phyloP scores from a whole-genome alignment of 1,140 invertebrate species.

The Drosophila azteca region DNA sequence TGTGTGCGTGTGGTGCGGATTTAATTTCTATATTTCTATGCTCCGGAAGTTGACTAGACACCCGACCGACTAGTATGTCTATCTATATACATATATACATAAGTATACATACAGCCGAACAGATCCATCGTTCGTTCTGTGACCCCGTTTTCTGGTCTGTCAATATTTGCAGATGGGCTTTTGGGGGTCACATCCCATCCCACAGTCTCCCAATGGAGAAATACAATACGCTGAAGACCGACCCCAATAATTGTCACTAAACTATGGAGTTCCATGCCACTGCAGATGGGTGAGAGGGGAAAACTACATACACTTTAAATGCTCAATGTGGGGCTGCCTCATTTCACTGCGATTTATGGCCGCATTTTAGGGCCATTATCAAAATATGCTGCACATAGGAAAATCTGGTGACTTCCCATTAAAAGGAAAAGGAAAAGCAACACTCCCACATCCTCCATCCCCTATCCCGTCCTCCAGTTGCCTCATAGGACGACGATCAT shows the following conservation, averaged over 20 bases:
- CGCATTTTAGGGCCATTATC: slow-evolving; percentile 52
- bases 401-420: slow-evolving; percentile 33
- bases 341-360: slow-evolving; percentile 46
- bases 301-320: slow-evolving; percentile 1
- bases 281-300: too few species aligned
- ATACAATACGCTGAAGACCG: slow-evolving; percentile 29
- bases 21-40: slow-evolving; percentile 67
- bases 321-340: not conserved
- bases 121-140: slow-evolving; percentile 6
- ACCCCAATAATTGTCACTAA: slow-evolving; percentile 44
- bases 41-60: slow-evolving; percentile 76
- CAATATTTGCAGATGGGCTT: slow-evolving; percentile 64
- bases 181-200: slow-evolving; percentile 21
- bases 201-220: not conserved
- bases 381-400: slow-evolving; percentile 71
- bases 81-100: slow-evolving; percentile 34
- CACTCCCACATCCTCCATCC: not conserved
- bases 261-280: too few species aligned
- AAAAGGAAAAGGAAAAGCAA: too few species aligned
- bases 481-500: slow-evolving; percentile 30
- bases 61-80: slow-evolving; percentile 54
- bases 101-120: not conserved
- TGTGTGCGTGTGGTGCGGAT: slow-evolving; percentile 72
- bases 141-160: slow-evolving; percentile 22
- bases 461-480: not conserved